Evolutionary conservation across 2,888 invertebrate genomes (phyloP).

Genomic region (Brachyptera risi): DNA sequence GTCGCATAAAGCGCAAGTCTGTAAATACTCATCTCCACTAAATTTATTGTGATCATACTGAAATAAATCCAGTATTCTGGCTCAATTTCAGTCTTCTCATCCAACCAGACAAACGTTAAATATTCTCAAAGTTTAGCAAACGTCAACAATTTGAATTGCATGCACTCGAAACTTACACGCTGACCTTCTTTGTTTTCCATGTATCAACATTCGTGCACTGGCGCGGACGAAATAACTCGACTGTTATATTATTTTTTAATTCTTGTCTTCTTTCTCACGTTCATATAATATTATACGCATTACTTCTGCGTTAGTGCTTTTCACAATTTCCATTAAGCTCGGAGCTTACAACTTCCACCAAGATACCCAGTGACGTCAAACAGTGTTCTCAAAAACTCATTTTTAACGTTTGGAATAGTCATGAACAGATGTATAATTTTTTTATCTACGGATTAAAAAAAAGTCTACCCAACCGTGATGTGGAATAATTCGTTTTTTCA

Average conservation of each 20-base stretch:
- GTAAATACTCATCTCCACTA: too few relatives aligned
- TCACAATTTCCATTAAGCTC: conserved; percentile 18
- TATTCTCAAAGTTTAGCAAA: too few relatives aligned
- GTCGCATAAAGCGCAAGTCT: too few relatives aligned
- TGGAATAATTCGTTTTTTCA: conserved; percentile 9
- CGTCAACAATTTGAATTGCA: too few relatives aligned
- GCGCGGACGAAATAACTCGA: background rate
- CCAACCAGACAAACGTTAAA: too few relatives aligned
- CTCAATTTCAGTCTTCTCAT: too few relatives aligned
- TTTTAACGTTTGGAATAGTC: background rate
- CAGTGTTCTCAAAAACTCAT: too few relatives aligned
- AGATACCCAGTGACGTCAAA: conserved; percentile 15
- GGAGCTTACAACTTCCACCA: background rate
- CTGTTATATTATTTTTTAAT: conserved; percentile 15
- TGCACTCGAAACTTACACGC: too few relatives aligned
- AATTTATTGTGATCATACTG: too few relatives aligned
- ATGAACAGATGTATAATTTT: conserved; percentile 15
- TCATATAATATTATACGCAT: conserved; percentile 2
- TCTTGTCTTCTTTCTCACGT: conserved; percentile 6
- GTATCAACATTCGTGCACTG: too few relatives aligned
- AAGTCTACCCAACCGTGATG: background rate
- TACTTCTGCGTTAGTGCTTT: conserved; percentile 14
- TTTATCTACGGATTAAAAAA: conserved; percentile 1
- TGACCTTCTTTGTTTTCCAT: too few relatives aligned
- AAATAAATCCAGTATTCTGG: too few relatives aligned